Evolutionary conservation across 2,888 invertebrate genomes (phyloP), one percentile per base, ranked within the genome.

Genomic region (Cephus spinipes): DNA sequence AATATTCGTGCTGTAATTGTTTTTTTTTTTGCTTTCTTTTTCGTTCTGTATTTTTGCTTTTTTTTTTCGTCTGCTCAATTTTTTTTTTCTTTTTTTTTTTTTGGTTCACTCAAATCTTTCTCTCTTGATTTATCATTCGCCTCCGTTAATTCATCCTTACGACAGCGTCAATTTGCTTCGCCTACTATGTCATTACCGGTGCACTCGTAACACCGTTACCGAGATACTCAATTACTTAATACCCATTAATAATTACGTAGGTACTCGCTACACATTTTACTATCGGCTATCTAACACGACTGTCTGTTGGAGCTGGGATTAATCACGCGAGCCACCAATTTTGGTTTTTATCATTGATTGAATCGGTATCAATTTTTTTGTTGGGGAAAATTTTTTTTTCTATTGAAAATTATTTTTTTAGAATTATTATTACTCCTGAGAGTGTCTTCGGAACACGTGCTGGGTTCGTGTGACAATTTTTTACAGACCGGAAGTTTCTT

Each of bases 1-100:
- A 89, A 86, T 88, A 89, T 87, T 86, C 69, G 86, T 87, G 87
- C 84, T 85, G 69, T 30, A 82, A 81, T 84, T 82, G 81, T 74
- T 83, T 77, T 35, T n/a, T 74, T 83, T 77, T 35, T 35, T 35
- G 12, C 35, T 75, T 77, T 79, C 76, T 71, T 78, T 76, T 80
- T 76, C 9, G 6, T 79, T 73, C 73, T 71, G 75, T 79, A 74
- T n/a, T 73, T 69, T 77, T 36, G 11, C 68, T 69, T 77, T 33
- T 73, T 73, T 69, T 71, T 71, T 32, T 55, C 36, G 6, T 74
- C 32, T 40, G 15, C 76, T 68, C 76, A 68, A 69, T 36, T 77
- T 79, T 77, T 77, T 73, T 77, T 73, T 68, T 69, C 75, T 35
- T n/a, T n/a, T n/a, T 55, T 77, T 36, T 75, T 74, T 74, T 77